Evolutionary conservation across 37 sponge, comb jelly and placozoan species (phyloP).

Genomic region (Crambe crambe): DNA sequence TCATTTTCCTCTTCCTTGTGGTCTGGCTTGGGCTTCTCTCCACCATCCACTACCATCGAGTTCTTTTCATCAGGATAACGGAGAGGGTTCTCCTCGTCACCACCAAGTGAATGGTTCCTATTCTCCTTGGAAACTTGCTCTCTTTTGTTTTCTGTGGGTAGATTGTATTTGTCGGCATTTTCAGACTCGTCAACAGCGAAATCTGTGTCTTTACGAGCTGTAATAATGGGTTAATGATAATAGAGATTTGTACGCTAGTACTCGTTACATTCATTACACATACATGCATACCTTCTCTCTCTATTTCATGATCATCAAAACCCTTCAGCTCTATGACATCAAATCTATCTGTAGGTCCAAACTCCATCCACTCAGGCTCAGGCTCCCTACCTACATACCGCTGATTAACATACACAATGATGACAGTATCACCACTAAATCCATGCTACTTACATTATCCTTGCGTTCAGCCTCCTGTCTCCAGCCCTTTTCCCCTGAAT

Average conservation of each 20-base stretch:
- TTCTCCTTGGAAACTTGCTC: neutral
- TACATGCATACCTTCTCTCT: constrained; percentile 12
- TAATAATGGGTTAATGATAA: no score
- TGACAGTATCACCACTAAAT: no score
- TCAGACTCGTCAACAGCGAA: neutral
- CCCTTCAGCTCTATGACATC: constrained; percentile 76
- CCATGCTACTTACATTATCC: no score
- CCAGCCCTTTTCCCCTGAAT: neutral
- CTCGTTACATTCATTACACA: no score
- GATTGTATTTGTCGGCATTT: no score
- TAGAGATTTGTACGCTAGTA: neutral
- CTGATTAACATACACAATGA: no score
- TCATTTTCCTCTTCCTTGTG: constrained; percentile 17
- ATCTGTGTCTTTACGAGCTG: neutral
- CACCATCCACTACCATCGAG: no score
- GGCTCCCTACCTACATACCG: no score
- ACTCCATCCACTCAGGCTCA: constrained; percentile 88
- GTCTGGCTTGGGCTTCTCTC: neutral
- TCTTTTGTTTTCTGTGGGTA: neutral
- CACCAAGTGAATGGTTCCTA: neutral
- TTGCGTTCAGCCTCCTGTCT: neutral
- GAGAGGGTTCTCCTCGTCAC: neutral
- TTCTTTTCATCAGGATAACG: neutral
- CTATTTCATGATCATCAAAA: constrained; percentile 61
- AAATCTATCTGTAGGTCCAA: constrained; percentile 57